These are phyloP conservation scores for Drosophila ohnishii DNA, from an alignment of 1,140 invertebrate genomes.

Conservation along the genomic window DNA sequence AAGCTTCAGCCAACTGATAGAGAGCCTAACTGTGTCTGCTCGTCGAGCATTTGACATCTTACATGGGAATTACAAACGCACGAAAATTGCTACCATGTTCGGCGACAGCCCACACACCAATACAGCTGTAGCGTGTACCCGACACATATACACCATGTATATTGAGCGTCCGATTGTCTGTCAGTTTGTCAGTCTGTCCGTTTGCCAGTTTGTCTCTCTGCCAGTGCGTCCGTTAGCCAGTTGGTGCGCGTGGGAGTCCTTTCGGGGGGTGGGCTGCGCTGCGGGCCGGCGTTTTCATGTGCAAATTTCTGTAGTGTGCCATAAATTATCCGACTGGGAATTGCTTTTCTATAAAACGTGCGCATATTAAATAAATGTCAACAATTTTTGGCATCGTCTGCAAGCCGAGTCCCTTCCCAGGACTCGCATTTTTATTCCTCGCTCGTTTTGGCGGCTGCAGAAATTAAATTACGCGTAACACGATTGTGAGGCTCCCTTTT, in stretches of 20 bases:
- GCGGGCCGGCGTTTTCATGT: constrained; percentile 63
- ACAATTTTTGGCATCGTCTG: constrained; percentile 66
- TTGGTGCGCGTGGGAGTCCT: constrained; percentile 10
- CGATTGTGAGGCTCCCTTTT: constrained; percentile 70
- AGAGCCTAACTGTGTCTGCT: constrained; percentile 48
- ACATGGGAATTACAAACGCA: constrained; percentile 81
- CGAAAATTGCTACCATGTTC: constrained; percentile 79
- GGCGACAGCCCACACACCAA: constrained; percentile 59
- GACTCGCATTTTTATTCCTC: constrained; percentile 55
- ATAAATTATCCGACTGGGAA: constrained; percentile 81
- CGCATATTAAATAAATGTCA: constrained; percentile 82
- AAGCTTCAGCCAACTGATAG: constrained; percentile 36
- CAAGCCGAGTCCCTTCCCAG: constrained; percentile 25
- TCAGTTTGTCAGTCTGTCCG: constrained; percentile 8
- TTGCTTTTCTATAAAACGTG: constrained; percentile 82
- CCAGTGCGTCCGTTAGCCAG: constrained; percentile 1
- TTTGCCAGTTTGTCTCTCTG: constrained; percentile 8
- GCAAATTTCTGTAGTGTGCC: constrained; percentile 81
- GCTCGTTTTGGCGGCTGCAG: constrained; percentile 40
- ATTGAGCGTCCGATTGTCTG: constrained; percentile 24
- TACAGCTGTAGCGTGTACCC: constrained; percentile 22
- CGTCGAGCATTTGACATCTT: constrained; percentile 76
- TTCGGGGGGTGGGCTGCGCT: neutral
- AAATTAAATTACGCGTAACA: constrained; percentile 82
- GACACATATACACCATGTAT: constrained; percentile 23